Base-by-base conservation (phyloP, 2,113 vertebrate genomes). In the Tragelaphus scriptus region DNA sequence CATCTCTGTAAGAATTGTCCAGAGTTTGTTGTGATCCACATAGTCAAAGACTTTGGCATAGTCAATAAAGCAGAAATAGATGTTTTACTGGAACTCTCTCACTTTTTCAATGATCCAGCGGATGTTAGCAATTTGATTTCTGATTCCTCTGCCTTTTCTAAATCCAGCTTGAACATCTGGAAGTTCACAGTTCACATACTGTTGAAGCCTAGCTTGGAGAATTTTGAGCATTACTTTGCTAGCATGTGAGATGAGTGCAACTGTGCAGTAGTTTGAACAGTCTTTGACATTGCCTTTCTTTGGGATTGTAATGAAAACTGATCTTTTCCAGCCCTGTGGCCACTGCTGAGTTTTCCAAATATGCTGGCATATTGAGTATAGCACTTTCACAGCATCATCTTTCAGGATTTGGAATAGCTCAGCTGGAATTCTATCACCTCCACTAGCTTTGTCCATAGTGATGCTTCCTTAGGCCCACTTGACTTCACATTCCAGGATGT, bases 61-160 rank as follows among this genome's bases (percentile, higher is more conserved):
- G 63, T 65, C 63, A 65, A 0, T 32, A 65, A 65, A 65, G 63
- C 63, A 32, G 30, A 65, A 8, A 17, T 65, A 65, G 30, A 65
- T 65, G 6, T 32, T 32, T 65, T 65, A 32, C 30, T 65, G 30
- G 1, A 65, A 65, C 3, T 32, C 63, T 32, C 14, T 65, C 0
- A 0, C 61, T 16, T 65, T 65, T 32, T 65, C 61, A 0, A 32
- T 65, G 14, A 65, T 65, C 2, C 61, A 32, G 3, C 0, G 0
- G 1, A 65, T 65, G 1, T 32, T 7, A 30, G 26, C 12, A 61
- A 1, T 2, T 61, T 61, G 26, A 61, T 30, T 26, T 61, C 59
- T 61, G 59, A 26, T 61, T 61, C 59, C 26, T 61, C 5, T 61
- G 59, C 26, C 2, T 61, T 61, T 61, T 61, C 2, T 61, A 65